Base-by-base conservation (phyloP, 2,113 vertebrate species). In the Pavo muticus region DNA sequence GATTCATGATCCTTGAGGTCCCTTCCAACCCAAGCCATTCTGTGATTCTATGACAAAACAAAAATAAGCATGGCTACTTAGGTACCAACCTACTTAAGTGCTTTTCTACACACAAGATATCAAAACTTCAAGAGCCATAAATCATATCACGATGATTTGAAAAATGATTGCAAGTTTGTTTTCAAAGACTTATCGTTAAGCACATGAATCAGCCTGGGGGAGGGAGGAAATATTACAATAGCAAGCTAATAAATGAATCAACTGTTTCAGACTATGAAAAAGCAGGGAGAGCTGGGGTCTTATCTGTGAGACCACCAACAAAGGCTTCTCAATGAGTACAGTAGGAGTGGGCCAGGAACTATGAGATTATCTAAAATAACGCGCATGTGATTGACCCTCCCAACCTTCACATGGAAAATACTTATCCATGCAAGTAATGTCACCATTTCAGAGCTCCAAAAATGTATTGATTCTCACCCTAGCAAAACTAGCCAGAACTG, bases 301-400 rank as follows among this genome's bases (percentile, higher is more conserved):
- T 60, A 54, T 17, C 29, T 88, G n/a, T 1, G 1, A 76, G 30
- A 64, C 19, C 32, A 80, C 15, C n/a, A 80, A 3, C 35, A 80
- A 87, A 87, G 11, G 15, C 15, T 74, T 67, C 59, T n/a, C 29
- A 17, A 30, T 15, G 11, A 77, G 21, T 8, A 68, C 11, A 54
- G 20, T 6, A 61, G 18, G 16, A 88, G 14, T 1, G 3, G 8
- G n/a, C 25, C 30, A 76, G 19, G 44, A 12, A 90, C 3, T 69
- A 67, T 1, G 0, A 45, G 6, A 61, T 29, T 79, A 61, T 7
- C 84, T 30, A 50, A 87, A 73, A 76, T 30, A 54, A 76, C 16
- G 0, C 9, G 44, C 25, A 72, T 2, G 0, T 27, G 10, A 57
- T 2, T 48, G 27, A 63, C 29, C 10, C 72, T 83, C 3, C 1